Evolutionary conservation across 2,888 invertebrate genomes (phyloP).

Genomic region (Lasius platythorax): DNA sequence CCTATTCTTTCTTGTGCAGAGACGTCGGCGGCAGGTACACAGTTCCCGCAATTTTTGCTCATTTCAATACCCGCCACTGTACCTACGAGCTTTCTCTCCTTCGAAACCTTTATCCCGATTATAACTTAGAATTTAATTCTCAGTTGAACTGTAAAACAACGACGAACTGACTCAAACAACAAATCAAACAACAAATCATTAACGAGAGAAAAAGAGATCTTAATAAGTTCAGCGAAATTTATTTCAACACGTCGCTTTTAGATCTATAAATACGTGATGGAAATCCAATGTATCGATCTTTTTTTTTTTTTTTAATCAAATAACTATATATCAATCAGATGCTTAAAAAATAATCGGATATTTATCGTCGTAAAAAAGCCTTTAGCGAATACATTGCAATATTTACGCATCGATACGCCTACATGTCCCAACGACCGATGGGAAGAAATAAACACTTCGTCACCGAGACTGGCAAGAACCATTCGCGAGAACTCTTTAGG

Average conservation of each 20-base stretch:
- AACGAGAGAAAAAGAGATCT: conserved; percentile 25
- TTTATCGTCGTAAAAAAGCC: conserved; percentile 12
- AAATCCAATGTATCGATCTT: background rate
- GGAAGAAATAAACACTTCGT: conserved; percentile 61
- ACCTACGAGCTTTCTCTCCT: conserved; percentile 11
- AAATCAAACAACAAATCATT: conserved; percentile 27
- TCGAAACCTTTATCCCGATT: conserved; percentile 41
- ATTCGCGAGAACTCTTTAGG: conserved; percentile 43
- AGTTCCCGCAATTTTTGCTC: conserved; percentile 59
- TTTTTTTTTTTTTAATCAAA: background rate
- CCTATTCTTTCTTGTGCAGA: conserved; percentile 33
- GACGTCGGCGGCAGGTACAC: conserved; percentile 32
- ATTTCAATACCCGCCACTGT: conserved; percentile 54
- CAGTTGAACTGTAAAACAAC: conserved; percentile 38
- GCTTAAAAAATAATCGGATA: background rate
- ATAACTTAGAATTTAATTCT: conserved; percentile 46
- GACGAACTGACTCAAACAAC: conserved; percentile 13
- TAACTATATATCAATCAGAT: background rate
- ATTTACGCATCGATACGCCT: conserved; percentile 41
- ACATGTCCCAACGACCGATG: conserved; percentile 54
- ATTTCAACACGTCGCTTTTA: background rate
- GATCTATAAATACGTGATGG: background rate
- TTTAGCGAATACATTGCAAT: conserved; percentile 33
- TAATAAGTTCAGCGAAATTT: conserved; percentile 2
- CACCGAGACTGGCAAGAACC: conserved; percentile 55